These are phyloP conservation scores for Luperina testacea DNA, from an alignment of 2,888 invertebrate genomes.

Conservation along the genomic window DNA sequence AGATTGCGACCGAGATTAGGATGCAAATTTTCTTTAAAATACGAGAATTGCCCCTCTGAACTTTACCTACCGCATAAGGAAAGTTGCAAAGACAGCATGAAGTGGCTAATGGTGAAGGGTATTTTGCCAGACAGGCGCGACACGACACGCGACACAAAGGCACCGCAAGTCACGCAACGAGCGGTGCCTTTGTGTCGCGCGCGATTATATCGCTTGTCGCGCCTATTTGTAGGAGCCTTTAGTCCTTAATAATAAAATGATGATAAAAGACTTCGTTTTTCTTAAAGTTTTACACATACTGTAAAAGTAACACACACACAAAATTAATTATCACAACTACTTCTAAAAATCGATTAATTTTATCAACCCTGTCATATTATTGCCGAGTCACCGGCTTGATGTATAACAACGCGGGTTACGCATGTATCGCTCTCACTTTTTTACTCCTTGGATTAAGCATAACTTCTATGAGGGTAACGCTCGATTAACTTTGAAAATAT, in stretches of 20 bases:
- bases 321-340: neutral
- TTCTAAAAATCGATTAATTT: conserved; percentile 11
- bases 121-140: too few relatives aligned
- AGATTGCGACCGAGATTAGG: too few relatives aligned
- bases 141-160: too few relatives aligned
- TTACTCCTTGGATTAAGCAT: conserved; percentile 25
- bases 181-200: too few relatives aligned
- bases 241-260: too few relatives aligned
- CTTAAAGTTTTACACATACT: neutral
- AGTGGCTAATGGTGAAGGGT: neutral
- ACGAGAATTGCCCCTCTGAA: neutral
- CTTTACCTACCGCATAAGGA: neutral
- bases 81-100: neutral
- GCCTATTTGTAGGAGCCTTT: too few relatives aligned
- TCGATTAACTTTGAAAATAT: conserved; percentile 23
- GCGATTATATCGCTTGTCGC: too few relatives aligned
- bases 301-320: neutral
- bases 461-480: conserved; percentile 8
- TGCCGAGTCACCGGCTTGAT: conserved; percentile 28
- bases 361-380: conserved; percentile 11
- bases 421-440: conserved; percentile 23
- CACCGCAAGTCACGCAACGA: too few relatives aligned
- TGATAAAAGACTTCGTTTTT: too few relatives aligned
- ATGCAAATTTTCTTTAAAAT: too few relatives aligned
- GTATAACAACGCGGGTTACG: conserved; percentile 32